Evolutionary conservation across 2,113 vertebrate genomes (phyloP).

Genomic region (Cromileptes altivelis): DNA sequence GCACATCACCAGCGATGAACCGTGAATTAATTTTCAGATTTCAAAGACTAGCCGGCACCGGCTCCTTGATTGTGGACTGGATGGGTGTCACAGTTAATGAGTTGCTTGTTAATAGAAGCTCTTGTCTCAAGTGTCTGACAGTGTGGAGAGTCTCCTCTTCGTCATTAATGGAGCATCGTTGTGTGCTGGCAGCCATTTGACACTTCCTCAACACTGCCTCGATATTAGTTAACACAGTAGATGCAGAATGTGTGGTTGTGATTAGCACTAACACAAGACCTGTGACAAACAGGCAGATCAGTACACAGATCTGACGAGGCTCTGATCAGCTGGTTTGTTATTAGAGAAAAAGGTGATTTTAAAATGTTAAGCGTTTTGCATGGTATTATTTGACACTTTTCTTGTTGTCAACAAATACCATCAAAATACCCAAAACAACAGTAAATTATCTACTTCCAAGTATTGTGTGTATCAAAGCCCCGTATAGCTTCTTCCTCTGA

Average conservation of each 20-base stretch:
- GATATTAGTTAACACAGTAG: not conserved
- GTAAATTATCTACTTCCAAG: too few species aligned
- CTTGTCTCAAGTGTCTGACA: not conserved
- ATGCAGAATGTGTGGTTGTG: not conserved
- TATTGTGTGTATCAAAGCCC: too few species aligned
- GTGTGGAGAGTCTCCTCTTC: not conserved
- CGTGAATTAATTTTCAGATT: constrained; percentile 7
- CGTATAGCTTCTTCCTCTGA: too few species aligned
- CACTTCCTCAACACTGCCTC: constrained; percentile 2
- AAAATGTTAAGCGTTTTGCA: too few species aligned
- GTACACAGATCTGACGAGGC: not conserved
- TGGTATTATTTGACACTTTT: not conserved
- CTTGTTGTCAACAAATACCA: too few species aligned
- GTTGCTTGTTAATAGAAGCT: constrained; percentile 28
- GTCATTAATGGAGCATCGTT: not conserved
- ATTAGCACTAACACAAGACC: not conserved
- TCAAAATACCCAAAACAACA: too few species aligned
- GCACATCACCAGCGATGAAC: not conserved
- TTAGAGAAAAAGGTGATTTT: too few species aligned
- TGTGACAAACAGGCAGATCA: too few species aligned
- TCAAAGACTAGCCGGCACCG: constrained; percentile 1
- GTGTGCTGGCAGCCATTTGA: not conserved
- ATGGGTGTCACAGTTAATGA: constrained; percentile 26
- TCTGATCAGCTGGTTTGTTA: not conserved
- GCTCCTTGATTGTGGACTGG: constrained; percentile 1